Percentiles rank a stretch among this genome's conserved stretches.
Evolutionary conservation across 2,888 invertebrate genomes (phyloP).

Genomic region (Metalampra italica): DNA sequence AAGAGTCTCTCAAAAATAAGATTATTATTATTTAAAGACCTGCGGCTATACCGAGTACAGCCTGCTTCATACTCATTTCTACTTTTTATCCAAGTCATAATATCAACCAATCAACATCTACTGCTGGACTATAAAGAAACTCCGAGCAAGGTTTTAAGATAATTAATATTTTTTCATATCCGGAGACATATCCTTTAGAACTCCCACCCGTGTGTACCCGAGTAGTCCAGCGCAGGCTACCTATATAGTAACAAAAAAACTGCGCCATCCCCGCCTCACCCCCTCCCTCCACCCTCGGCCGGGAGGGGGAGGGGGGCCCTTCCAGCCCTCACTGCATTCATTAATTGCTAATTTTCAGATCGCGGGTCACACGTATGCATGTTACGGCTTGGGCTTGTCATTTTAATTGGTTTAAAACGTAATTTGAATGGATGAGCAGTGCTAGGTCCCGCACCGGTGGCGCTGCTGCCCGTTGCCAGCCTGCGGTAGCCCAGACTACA

Average conservation of each 20-base stretch:
- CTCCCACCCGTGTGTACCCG: slow-evolving; percentile 20
- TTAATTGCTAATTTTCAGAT: slow-evolving; percentile 76
- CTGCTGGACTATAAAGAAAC: too few relatives aligned
- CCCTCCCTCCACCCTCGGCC: slow-evolving; percentile 25
- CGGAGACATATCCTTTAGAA: slow-evolving; percentile 25
- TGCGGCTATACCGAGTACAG: too few relatives aligned
- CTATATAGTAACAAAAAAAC: slow-evolving; percentile 56
- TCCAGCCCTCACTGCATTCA: slow-evolving; percentile 56
- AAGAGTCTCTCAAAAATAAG: too few relatives aligned
- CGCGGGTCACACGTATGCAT: slow-evolving; percentile 51
- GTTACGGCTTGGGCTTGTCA: slow-evolving; percentile 12
- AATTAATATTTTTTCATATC: too few relatives aligned
- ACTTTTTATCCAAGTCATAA: too few relatives aligned
- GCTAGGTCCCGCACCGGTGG: too few relatives aligned
- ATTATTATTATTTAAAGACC: too few relatives aligned
- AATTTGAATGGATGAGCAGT: background rate
- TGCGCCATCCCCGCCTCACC: slow-evolving; percentile 27
- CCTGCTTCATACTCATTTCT: too few relatives aligned
- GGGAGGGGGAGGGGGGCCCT: slow-evolving; percentile 22
- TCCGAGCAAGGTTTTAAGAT: too few relatives aligned
- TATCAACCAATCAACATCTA: too few relatives aligned
- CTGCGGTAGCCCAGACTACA: too few relatives aligned
- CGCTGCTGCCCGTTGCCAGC: too few relatives aligned
- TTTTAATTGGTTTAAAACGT: slow-evolving; percentile 3
- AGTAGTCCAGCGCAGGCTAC: slow-evolving; percentile 54